Evolutionary conservation across 2,888 invertebrate genomes (phyloP), one percentile per base, ranked within the genome.

Genomic region (Rhamphomyia laevipes): DNA sequence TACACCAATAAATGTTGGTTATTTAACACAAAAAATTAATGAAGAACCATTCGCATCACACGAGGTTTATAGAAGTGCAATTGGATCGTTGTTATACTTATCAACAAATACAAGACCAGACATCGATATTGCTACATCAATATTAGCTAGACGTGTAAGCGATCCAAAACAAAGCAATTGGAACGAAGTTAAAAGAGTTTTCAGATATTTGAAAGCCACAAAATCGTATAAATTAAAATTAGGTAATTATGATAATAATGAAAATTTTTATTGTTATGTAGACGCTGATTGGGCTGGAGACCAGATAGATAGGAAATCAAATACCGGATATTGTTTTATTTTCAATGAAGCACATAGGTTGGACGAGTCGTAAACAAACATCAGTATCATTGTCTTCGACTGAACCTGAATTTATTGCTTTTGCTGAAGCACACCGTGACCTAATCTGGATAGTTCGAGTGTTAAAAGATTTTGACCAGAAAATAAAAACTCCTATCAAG

Each of bases 231-330:
- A 35, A 35, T 35, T 35, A 35, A 35, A 35, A 35, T n/a, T 35
- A 35, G n/a, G n/a, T n/a, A 35, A 35, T 35, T n/a, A 41, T 41
- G 6, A 11, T 12, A 41, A 41, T 16, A 10, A 41, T 11, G 18
- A 16, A 12, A 18, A 4, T 18, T 18, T 41, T 16, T 41, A 41
- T 17, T 16, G 17, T n/a, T 18, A 41, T 41, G 16, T 18, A 41
- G 40, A 41, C 46, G 59, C 59, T 35, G 56, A 60, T 52, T 61
- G 58, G 58, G 60, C 61, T 9, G 55, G 60, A 43, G 54, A 60
- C 43, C 46, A 48, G 4, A 17, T 16, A 7, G 53, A 58, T 43
- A 43, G 60, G 35, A 61, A 60, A 42, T 62, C 59, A 13, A 57
- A 58, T 45, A 61, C 57, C 33, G 60, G 61, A 15, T 58, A 55